Evolutionary conservation across 2,888 invertebrate species (phyloP).

Genomic region (Phania funesta): DNA sequence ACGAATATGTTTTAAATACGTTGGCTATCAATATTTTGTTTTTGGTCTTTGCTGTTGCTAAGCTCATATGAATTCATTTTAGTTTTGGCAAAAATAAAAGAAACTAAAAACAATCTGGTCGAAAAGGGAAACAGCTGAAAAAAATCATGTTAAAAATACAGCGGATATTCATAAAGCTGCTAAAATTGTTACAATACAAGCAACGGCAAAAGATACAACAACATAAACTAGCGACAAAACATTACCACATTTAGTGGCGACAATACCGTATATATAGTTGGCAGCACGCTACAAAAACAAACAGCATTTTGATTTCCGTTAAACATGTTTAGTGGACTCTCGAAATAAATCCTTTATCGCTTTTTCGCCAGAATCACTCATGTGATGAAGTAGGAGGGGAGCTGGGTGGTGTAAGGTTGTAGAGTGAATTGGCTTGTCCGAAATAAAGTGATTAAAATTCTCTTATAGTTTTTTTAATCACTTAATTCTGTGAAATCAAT

Average conservation of each 20-base stretch:
- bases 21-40: slow-evolving; percentile 37
- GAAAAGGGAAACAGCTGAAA: slow-evolving; percentile 45
- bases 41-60: slow-evolving; percentile 29
- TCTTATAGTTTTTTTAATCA: neutral
- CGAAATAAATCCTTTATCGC: slow-evolving; percentile 46
- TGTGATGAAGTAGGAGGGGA: neutral
- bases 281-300: slow-evolving; percentile 21
- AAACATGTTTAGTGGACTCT: slow-evolving; percentile 52
- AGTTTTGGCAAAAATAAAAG: slow-evolving; percentile 33
- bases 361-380: slow-evolving; percentile 15
- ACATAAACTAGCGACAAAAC: slow-evolving; percentile 29
- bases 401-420: neutral
- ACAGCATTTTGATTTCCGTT: slow-evolving; percentile 54
- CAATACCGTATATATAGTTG: neutral
- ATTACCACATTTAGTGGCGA: slow-evolving; percentile 61
- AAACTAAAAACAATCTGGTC: neutral
- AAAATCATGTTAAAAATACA: slow-evolving; percentile 12
- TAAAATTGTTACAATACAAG: slow-evolving; percentile 69
- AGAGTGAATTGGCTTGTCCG: neutral
- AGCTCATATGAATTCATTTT: slow-evolving; percentile 61
- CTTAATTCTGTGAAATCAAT: too few relatives aligned
- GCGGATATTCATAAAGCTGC: slow-evolving; percentile 69
- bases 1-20: slow-evolving; percentile 38
- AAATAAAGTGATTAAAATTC: neutral
- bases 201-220: slow-evolving; percentile 56